Evolutionary conservation across 2,888 invertebrate species (phyloP).

Genomic region (Tenodera sinensis): DNA sequence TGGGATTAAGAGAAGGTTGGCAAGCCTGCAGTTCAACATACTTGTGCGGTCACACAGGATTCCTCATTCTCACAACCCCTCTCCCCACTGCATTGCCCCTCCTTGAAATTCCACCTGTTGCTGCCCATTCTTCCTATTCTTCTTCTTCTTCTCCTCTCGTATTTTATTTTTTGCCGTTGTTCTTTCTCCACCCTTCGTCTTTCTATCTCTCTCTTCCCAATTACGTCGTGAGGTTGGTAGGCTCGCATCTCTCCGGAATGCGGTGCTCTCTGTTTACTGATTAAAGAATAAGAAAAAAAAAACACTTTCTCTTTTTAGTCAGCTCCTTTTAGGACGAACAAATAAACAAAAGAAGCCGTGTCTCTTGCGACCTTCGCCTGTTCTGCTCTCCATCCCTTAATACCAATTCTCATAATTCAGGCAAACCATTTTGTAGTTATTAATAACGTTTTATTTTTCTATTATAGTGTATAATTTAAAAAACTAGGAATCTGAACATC

Average conservation of each 20-base stretch:
- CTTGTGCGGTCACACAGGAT: not conserved
- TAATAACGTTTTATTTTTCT: too few relatives aligned
- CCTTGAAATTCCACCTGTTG: conserved; percentile 11
- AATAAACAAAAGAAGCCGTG: not conserved
- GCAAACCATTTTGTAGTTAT: not conserved
- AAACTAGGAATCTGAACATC: too few relatives aligned
- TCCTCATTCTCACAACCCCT: not conserved
- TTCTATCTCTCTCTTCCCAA: not conserved
- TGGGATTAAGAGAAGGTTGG: not conserved
- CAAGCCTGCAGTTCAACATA: not conserved
- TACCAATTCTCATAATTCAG: not conserved
- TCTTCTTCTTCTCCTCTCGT: not conserved
- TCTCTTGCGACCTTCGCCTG: not conserved
- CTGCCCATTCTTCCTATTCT: conserved; percentile 2
- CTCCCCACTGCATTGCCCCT: not conserved
- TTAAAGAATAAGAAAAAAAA: not conserved
- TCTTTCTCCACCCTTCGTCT: not conserved
- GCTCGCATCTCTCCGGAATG: not conserved
- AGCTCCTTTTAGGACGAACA: not conserved
- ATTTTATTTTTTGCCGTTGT: not conserved
- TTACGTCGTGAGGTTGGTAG: not conserved
- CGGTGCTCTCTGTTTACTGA: not conserved
- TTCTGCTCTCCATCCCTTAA: not conserved
- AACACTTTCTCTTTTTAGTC: not conserved
- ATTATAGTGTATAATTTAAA: too few relatives aligned